Evolutionary conservation across 2,797 vertebrate genomes (phyloP).

Genomic region (Selene dorsalis): DNA sequence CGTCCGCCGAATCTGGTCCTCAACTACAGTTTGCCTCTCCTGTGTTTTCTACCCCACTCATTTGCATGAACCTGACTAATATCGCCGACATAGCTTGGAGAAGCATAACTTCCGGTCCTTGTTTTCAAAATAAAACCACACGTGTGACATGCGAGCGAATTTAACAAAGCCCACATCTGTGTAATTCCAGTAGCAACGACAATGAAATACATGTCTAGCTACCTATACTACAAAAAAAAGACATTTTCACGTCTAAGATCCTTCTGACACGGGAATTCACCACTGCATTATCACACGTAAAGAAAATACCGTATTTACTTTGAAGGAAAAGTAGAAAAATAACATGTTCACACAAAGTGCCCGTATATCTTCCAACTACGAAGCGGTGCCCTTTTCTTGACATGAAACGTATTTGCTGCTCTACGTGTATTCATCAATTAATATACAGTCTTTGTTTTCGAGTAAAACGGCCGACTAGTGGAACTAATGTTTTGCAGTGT

Average conservation of each 20-base stretch:
- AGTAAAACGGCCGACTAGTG: background rate
- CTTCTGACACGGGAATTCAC: accelerated
- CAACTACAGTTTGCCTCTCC: background rate
- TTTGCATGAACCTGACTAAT: background rate
- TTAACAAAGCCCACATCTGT: too few species aligned
- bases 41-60: background rate
- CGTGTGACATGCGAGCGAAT: background rate
- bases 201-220: background rate
- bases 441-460: background rate
- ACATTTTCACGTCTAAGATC: background rate
- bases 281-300: background rate
- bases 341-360: background rate
- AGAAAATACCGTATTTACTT: slow-evolving; percentile 23
- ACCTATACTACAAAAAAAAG: accelerated
- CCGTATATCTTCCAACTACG: accelerated
- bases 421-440: too few species aligned
- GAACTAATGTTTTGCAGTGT: slow-evolving; percentile 44
- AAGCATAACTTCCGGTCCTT: slow-evolving; percentile 7
- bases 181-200: background rate
- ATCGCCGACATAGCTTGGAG: background rate
- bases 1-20: background rate
- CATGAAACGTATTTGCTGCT: background rate
- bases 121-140: slow-evolving; percentile 27
- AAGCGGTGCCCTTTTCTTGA: accelerated
- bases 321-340: background rate